Percentiles rank a stretch among this genome's conserved stretches.
These are phyloP conservation scores for Idaea aversata DNA, from an alignment of 2,888 invertebrate genomes.

Conservation along the genomic window DNA sequence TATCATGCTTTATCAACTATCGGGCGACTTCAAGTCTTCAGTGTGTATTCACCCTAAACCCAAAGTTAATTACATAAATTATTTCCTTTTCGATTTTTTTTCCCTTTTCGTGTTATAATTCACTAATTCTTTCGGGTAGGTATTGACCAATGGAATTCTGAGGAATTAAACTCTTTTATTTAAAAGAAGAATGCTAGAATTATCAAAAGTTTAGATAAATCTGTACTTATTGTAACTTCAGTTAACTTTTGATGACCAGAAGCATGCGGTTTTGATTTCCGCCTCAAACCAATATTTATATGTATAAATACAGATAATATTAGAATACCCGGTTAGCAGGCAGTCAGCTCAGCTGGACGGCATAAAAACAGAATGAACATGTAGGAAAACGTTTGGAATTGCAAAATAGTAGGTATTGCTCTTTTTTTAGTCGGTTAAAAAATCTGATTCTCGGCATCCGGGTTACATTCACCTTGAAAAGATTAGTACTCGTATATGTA, in stretches of 20 bases:
- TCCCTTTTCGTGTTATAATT: constrained; percentile 9
- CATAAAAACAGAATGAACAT: no score
- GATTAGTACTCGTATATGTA: no score
- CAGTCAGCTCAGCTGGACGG: no score
- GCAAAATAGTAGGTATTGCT: no score
- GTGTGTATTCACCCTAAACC: background rate
- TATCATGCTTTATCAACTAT: background rate
- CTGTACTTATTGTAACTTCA: background rate
- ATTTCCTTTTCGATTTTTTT: constrained; percentile 27
- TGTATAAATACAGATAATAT: no score
- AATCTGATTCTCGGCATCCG: no score
- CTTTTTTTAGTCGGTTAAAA: no score
- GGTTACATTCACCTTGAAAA: no score
- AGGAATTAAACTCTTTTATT: background rate
- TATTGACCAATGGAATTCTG: background rate
- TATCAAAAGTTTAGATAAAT: background rate
- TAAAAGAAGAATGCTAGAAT: background rate
- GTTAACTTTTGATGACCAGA: background rate
- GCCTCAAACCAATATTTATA: no score
- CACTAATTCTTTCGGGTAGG: background rate
- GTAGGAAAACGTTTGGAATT: no score
- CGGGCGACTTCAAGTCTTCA: background rate
- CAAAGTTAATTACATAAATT: constrained; percentile 30
- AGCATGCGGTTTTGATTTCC: no score
- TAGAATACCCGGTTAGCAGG: no score